Base-by-base conservation (phyloP, 2,113 vertebrate species). In the Suncus etruscus region DNA sequence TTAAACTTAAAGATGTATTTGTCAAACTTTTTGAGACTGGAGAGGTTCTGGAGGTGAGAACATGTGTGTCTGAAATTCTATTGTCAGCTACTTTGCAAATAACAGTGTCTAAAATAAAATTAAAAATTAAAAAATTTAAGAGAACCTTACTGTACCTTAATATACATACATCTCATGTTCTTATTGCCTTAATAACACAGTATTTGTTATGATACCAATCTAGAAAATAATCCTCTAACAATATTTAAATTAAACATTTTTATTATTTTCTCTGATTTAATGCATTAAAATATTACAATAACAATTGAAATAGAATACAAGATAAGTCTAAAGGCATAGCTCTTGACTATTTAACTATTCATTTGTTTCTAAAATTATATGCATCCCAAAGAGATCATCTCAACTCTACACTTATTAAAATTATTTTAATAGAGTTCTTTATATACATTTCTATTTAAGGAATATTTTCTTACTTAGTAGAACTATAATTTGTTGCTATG, bases 331-430 rank as follows among this genome's bases (percentile, higher is more conserved):
- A 58, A 14, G 15, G 54, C 10, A 89, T 16, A 73, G 29, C 10
- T 68, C 22, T 25, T 81, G 2, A 3, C 70, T 48, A 80, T 74
- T 47, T 85, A 74, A 27, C 8, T 32, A 68, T 48, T n/a, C 51
- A 80, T 29, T 73, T 90, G 10, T 39, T 83, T 83, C 32, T 68
- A 29, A 90, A 92, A 39, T 58, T 77, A 1, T 58, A 58, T 72
- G 12, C 4, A 1, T 77, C 70, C 47, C 82, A 16, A 50, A 80
- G 24, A 73, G 45, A 54, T 0, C 51, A n/a, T 24, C 12, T 66
- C 72, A 87, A 65, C 31, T 29, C 32, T 73, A 83, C 1, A 12
- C 65, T 86, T 51, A 87, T 45, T 69, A 58, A 54, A 72, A 61
- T 51, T 58, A 14, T 54, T 58, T 58, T 58, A 14, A 15, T 4